These are phyloP conservation scores for Acleris laterana DNA, from an alignment of 2,888 invertebrate genomes.

Conservation along the genomic window DNA sequence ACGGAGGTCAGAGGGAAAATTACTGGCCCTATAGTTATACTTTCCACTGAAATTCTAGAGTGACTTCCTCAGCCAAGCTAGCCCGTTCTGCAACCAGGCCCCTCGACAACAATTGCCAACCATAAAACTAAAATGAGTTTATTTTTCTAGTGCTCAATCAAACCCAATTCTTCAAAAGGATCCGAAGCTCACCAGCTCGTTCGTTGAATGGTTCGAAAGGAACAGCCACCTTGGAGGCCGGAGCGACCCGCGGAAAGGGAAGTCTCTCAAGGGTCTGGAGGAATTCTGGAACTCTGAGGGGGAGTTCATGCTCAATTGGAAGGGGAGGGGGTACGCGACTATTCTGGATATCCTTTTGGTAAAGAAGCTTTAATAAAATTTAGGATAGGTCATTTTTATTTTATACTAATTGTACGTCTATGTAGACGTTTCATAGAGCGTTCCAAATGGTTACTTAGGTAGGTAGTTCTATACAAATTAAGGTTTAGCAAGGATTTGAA, in stretches of 20 bases:
- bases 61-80: too few relatives aligned
- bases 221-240: constrained; percentile 87
- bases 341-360: constrained; percentile 89
- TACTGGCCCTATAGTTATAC: too few relatives aligned
- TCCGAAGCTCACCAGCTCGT: constrained; percentile 68
- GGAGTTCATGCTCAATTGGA: constrained; percentile 89
- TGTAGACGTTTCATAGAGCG: too few relatives aligned
- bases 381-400: too few relatives aligned
- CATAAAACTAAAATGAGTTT: background rate
- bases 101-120: too few relatives aligned
- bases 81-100: too few relatives aligned
- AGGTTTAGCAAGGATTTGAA: too few relatives aligned
- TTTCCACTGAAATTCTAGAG: too few relatives aligned
- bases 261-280: constrained; percentile 86
- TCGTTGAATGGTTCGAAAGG: constrained; percentile 86
- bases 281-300: constrained; percentile 89
- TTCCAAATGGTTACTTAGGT: too few relatives aligned
- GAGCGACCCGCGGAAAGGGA: constrained; percentile 70
- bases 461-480: too few relatives aligned
- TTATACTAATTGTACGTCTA: too few relatives aligned
- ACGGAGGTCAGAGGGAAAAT: too few relatives aligned
- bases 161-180: constrained; percentile 56
- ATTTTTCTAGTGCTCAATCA: constrained; percentile 6
- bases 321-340: constrained; percentile 87
- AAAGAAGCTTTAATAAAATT: constrained; percentile 42